phyloP scores from a whole-genome alignment of 2,113 vertebrate species.

The Capra hircus region DNA sequence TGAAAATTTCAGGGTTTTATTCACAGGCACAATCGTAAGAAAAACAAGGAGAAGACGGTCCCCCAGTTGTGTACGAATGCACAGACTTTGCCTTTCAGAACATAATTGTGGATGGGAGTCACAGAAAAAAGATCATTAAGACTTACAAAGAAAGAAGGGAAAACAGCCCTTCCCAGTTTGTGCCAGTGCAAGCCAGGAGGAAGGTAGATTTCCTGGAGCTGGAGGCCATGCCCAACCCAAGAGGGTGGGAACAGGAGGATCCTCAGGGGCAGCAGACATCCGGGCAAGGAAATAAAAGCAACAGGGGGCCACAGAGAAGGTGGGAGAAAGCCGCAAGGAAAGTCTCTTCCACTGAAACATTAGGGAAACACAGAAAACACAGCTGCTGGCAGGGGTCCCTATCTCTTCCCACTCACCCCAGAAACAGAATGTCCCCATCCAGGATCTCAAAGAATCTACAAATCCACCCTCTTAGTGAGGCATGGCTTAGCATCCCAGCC shows the following conservation, averaged over 20 bases:
- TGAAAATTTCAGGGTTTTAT: slow-evolving; percentile 68
- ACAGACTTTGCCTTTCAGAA: slow-evolving; percentile 52
- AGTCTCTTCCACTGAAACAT: not conserved
- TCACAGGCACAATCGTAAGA: slow-evolving; percentile 39
- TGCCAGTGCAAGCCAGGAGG: not conserved
- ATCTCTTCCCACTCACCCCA: not conserved
- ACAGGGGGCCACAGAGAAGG: not conserved
- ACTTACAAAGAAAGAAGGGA: slow-evolving; percentile 39
- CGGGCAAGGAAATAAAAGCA: not conserved
- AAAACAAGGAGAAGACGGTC: slow-evolving; percentile 57
- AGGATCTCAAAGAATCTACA: not conserved
- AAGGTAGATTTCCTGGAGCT: not conserved
- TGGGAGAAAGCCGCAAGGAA: not conserved
- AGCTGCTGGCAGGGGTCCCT: not conserved
- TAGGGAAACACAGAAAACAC: not conserved
- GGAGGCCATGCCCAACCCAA: not conserved
- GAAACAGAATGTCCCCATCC: not conserved
- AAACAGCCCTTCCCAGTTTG: not conserved
- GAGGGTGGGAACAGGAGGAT: not conserved
- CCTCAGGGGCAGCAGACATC: not conserved
- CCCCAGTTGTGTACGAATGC: slow-evolving; percentile 40
- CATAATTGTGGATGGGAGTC: slow-evolving; percentile 54
- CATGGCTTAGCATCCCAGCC: not conserved
- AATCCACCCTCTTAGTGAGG: fast-evolving
- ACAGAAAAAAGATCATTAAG: slow-evolving; percentile 56